A percentile compares a stretch with the other conserved stretches of the same genome.
These are phyloP conservation scores for Blennius ocellaris DNA, from an alignment of 2,113 vertebrate species.

Conservation along the genomic window DNA sequence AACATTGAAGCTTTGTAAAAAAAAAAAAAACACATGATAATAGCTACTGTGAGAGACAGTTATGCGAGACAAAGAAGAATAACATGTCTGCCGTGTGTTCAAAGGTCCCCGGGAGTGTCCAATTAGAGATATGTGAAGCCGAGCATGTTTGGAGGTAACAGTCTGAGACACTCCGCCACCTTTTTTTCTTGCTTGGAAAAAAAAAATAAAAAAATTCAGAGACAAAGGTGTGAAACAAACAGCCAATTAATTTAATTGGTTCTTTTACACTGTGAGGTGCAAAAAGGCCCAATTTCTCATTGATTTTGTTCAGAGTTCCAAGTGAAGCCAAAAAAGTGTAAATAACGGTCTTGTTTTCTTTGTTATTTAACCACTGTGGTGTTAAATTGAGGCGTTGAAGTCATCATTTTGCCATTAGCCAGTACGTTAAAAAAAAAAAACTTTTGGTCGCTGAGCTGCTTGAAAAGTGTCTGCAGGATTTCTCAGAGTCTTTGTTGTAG, in stretches of 20 bases:
- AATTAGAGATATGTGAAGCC: slow-evolving; percentile 62
- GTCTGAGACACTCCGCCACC: slow-evolving; percentile 39
- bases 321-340: not conserved
- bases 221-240: slow-evolving; percentile 56
- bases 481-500: not conserved
- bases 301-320: not conserved
- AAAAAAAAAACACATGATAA: slow-evolving; percentile 15
- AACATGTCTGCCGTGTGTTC: slow-evolving; percentile 35
- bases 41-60: slow-evolving; percentile 36
- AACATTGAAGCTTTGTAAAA: slow-evolving; percentile 18
- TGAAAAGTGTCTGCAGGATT: not conserved
- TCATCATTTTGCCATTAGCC: not conserved
- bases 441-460: not conserved
- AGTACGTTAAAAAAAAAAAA: not conserved
- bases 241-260: slow-evolving; percentile 68
- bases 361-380: not conserved
- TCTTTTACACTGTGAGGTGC: slow-evolving; percentile 47
- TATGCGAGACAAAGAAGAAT: slow-evolving; percentile 46
- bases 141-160: slow-evolving; percentile 53
- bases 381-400: slow-evolving; percentile 9
- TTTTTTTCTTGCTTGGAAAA: slow-evolving; percentile 15
- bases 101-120: slow-evolving; percentile 57
- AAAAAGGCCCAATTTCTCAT: slow-evolving; percentile 28
- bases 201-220: slow-evolving; percentile 4
- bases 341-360: not conserved